A percentile compares a stretch with the other conserved stretches of the same genome.
These are phyloP conservation scores for Pteria penguin DNA, from an alignment of 2,888 invertebrate genomes.

Conservation along the genomic window DNA sequence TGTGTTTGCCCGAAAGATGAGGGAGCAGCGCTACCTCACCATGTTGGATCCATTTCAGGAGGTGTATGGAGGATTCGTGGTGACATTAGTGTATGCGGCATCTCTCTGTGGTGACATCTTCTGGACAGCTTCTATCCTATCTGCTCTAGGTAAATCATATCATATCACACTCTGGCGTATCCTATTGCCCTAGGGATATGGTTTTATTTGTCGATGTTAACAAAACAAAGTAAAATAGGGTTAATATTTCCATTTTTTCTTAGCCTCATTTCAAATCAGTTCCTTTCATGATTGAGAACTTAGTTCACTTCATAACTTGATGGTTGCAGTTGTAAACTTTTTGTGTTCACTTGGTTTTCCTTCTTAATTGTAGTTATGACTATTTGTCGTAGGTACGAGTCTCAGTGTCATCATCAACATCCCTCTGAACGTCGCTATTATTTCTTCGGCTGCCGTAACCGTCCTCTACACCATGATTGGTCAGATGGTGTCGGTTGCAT, in stretches of 20 bases:
- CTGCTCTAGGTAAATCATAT: conserved; percentile 74
- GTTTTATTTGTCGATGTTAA: no score
- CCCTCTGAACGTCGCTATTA: conserved; percentile 58
- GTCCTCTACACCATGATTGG: conserved; percentile 73
- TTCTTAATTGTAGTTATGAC: no score
- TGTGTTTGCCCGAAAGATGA: conserved; percentile 72
- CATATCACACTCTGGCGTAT: no score
- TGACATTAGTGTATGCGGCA: conserved; percentile 67
- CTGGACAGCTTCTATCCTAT: conserved; percentile 77
- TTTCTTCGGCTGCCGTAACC: conserved; percentile 67
- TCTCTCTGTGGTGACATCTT: conserved; percentile 73
- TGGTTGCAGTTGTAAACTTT: no score
- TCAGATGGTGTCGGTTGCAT: conserved; percentile 74
- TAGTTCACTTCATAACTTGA: no score
- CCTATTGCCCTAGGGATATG: no score
- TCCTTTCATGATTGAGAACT: no score
- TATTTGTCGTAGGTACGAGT: conserved; percentile 76
- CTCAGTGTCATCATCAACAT: conserved; percentile 71
- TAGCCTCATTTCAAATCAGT: no score
- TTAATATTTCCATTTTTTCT: no score
- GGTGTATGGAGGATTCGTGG: conserved; percentile 63
- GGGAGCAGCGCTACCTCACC: conserved; percentile 70
- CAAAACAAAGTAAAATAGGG: no score
- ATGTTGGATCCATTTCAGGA: conserved; percentile 75
- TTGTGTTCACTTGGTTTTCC: no score